phyloP scores from a whole-genome alignment of 2,113 vertebrate species.

The Tinamus guttatus region DNA sequence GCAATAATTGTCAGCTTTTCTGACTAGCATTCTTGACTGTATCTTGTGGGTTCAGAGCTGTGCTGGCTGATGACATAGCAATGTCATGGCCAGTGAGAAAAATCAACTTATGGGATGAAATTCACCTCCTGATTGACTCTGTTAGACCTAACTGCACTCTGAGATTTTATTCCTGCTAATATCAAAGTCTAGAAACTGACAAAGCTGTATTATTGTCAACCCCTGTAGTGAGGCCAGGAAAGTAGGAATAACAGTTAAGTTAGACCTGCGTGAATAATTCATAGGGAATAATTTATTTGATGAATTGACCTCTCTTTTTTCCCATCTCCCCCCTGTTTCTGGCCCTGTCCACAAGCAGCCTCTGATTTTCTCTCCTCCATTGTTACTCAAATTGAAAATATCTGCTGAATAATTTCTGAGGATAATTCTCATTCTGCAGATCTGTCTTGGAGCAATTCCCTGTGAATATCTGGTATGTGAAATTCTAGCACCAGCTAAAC shows the following conservation, averaged over 20 bases:
- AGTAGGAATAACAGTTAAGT: conserved; percentile 69
- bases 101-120: conserved; percentile 55
- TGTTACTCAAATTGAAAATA: conserved; percentile 66
- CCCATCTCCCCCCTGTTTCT: background rate
- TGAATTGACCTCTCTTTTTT: conserved; percentile 35
- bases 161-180: conserved; percentile 47
- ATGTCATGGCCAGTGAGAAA: conserved; percentile 42
- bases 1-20: conserved; percentile 37
- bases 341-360: conserved; percentile 47
- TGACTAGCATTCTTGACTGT: conserved; percentile 30
- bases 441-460: conserved; percentile 50
- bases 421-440: conserved; percentile 53
- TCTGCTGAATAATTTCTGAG: conserved; percentile 65
- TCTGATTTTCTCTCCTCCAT: conserved; percentile 34
- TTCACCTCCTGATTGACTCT: conserved; percentile 51
- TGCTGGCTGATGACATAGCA: conserved; percentile 46
- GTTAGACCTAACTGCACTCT: conserved; percentile 26
- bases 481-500: conserved; percentile 4
- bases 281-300: conserved; percentile 70
- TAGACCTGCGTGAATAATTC: conserved; percentile 60
- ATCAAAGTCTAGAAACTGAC: conserved; percentile 64
- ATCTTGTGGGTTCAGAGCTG: background rate
- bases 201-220: conserved; percentile 63
- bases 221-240: conserved; percentile 50
- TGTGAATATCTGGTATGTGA: conserved; percentile 42